Conservation (phyloP, 2,797 vertebrate species). For the Karalla daura region DNA sequence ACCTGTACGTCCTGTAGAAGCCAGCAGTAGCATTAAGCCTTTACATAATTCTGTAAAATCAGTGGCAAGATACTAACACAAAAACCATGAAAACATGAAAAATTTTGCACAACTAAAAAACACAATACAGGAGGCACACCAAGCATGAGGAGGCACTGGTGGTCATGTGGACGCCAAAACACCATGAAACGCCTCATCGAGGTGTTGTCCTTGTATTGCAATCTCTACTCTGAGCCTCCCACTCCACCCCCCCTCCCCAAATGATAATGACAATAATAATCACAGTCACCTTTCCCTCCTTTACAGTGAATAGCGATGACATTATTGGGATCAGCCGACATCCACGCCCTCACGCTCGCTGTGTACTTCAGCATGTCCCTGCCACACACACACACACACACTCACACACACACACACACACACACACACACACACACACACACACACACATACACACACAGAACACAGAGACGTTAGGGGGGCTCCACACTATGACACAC, state of each 20-base stretch:
- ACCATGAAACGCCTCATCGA: too few species aligned
- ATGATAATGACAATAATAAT: not conserved
- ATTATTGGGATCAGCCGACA: slow-evolving; percentile 88
- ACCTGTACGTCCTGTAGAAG: slow-evolving; percentile 91
- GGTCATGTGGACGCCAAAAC: too few species aligned
- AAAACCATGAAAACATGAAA: too few species aligned
- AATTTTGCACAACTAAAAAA: too few species aligned
- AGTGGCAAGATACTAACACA: too few species aligned
- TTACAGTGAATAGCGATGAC: slow-evolving; percentile 94
- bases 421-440: slow-evolving; percentile 9
- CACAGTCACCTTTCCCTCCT: slow-evolving; percentile 92
- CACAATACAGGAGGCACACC: too few species aligned
- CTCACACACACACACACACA: not conserved
- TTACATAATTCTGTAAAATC: too few species aligned
- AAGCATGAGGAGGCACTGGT: too few species aligned
- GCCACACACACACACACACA: slow-evolving; percentile 21
- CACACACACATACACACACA: not conserved
- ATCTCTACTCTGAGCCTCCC: too few species aligned
- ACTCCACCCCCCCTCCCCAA: too few species aligned
- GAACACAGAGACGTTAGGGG: too few species aligned
- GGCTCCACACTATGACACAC: not conserved
- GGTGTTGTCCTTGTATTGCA: too few species aligned
- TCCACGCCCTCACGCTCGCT: slow-evolving; percentile 88
- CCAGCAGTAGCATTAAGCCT: not conserved
- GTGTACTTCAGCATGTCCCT: slow-evolving; percentile 95